A percentile compares a stretch with the other conserved stretches of the same genome.
phyloP scores from a whole-genome alignment of 1,140 invertebrate species.

The Diorhabda elongata region DNA sequence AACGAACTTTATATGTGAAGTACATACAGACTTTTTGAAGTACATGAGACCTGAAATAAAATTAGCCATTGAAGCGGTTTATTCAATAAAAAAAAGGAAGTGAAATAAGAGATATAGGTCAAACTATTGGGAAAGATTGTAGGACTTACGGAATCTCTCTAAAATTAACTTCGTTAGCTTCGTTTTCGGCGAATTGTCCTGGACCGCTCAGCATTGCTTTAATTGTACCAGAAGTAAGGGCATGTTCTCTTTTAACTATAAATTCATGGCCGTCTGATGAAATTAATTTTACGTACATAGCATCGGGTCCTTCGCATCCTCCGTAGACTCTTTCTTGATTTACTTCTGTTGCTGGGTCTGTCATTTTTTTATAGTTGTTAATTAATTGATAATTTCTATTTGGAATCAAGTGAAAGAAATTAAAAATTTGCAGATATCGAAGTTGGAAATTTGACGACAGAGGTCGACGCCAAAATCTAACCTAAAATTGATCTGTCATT shows the following conservation, averaged over 20 bases:
- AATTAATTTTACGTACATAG: conserved; percentile 98
- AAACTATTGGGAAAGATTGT: too few species aligned
- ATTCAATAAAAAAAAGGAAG: neutral
- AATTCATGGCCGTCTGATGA: conserved; percentile 97
- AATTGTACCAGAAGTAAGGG: conserved; percentile 96
- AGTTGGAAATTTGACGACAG: too few species aligned
- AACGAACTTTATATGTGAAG: conserved; percentile 98
- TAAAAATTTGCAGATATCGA: too few species aligned
- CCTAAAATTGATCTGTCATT: too few species aligned
- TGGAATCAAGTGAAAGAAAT: too few species aligned
- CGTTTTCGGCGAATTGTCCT: conserved; percentile 98
- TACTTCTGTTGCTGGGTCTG: conserved; percentile 49
- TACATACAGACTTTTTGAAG: conserved; percentile 99
- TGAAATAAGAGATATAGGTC: too few species aligned
- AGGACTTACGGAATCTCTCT: conserved; percentile 94
- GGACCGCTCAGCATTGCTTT: conserved; percentile 97
- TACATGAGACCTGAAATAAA: conserved; percentile 84
- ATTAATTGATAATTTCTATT: too few species aligned
- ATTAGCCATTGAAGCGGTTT: neutral
- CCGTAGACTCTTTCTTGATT: conserved; percentile 68
- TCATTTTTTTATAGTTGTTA: conserved; percentile 27
- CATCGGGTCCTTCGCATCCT: conserved; percentile 95
- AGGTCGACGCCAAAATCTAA: too few species aligned
- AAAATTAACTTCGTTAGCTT: conserved; percentile 99
- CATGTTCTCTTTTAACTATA: conserved; percentile 96